Base-by-base conservation (phyloP, 2,113 vertebrate genomes). In the Ramphastos sulfuratus region DNA sequence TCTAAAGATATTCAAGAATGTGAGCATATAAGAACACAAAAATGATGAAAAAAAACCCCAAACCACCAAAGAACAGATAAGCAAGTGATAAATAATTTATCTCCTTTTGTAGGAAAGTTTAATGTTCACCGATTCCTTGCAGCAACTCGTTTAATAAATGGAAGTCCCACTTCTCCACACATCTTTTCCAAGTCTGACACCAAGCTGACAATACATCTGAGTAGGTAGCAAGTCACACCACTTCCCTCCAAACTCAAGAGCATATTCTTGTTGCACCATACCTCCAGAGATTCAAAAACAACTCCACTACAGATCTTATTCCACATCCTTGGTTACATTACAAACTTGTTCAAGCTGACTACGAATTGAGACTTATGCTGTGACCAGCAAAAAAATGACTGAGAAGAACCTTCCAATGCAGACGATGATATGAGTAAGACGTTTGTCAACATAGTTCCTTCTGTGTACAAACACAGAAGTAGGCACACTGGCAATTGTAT, bases 311-410 rank as follows among this genome's bases (percentile, higher is more conserved):
- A 52, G 70, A 33, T 4, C 1, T 1, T 1, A 15, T 9, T 31
- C 60, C 54, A 42, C 25, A 31, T 16, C 58, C 64, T 55, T 44
- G 58, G 31, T 37, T 31, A 19, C 21, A 30, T 2, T 0, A 76
- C n/a, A 18, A 76, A 37, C 56, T 52, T 70, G 15, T 31, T 78
- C 72, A 82, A 30, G 50, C 31, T 67, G 70, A 2, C 3, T 59
- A 17, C 0, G 3, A 56, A 52, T 0, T 10, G 44, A 77, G n/a
- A 16, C 30, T 66, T 4, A 2, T 0, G 9, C 19, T 37, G 25
- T 5, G 50, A 58, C 12, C 35, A 55, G 33, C 35, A n/a, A 52
- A 77, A 28, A 33, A 72, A 54, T 2, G 31, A 15, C 15, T 0
- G 0, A 37, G 37, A 25, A 76, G 77, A 2, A 85, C 25, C 33